A percentile compares a stretch with the other conserved stretches of the same genome.
phyloP scores from a whole-genome alignment of 2,888 invertebrate species.

The Monopis laevigella region DNA sequence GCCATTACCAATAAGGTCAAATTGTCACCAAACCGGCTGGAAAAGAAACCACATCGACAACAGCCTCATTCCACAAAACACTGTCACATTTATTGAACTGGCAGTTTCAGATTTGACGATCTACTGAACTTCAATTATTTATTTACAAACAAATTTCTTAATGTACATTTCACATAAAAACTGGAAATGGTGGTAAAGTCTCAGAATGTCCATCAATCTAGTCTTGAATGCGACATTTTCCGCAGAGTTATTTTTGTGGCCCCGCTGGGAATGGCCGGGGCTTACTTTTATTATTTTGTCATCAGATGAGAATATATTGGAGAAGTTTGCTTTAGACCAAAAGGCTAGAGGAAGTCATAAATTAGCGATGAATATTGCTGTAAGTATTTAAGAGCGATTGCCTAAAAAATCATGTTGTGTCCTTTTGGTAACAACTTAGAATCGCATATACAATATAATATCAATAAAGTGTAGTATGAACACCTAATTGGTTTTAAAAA shows the following conservation, averaged over 20 bases:
- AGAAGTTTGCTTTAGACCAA: slow-evolving; percentile 7
- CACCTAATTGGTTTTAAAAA: no score
- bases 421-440: no score
- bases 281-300: slow-evolving; percentile 11
- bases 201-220: slow-evolving; percentile 9
- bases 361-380: slow-evolving; percentile 6
- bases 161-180: slow-evolving; percentile 5
- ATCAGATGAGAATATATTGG: slow-evolving; percentile 10
- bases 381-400: no score
- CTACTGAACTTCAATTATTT: slow-evolving; percentile 8
- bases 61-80: no score
- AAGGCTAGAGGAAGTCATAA: slow-evolving; percentile 8
- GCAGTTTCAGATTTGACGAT: background rate
- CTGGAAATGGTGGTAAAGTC: slow-evolving; percentile 1
- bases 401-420: no score
- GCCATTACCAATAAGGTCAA: no score
- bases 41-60: no score
- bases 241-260: slow-evolving; percentile 9
- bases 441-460: no score
- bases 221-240: slow-evolving; percentile 9
- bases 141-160: slow-evolving; percentile 4
- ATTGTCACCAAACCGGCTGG: no score
- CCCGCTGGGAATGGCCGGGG: slow-evolving; percentile 6
- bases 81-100: background rate
- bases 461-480: no score